Base-by-base conservation (phyloP, 2,888 invertebrate genomes). In the Eilema sororculum region DNA sequence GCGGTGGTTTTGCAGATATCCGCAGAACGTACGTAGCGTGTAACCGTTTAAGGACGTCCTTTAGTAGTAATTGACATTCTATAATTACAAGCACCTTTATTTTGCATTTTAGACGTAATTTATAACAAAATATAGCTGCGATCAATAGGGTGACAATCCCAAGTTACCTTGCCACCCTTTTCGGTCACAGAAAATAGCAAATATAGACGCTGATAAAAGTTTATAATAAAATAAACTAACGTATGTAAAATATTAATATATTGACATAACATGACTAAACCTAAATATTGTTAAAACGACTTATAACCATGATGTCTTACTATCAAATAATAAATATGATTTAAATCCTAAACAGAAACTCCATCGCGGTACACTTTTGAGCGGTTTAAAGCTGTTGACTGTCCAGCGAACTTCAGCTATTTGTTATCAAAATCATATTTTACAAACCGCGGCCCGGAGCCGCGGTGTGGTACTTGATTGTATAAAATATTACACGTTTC, bases 231-330 rank as follows among this genome's bases (percentile, higher is more conserved):
- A 92, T 90, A 92, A 82, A 81, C 90, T 91, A 91, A 90, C 89
- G 87, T 86, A 87, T 89, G 88, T 90, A 91, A 90, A 91, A 91
- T 90, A 93, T 91, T 90, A 89, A 91, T 90, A 92, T 90, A 86
- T 87, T 88, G 89, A 89, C 87, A 86, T 90, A 91, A 90, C 87
- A 86, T 88, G 86, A 87, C 86, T 82, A 82, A 78, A 71, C 73
- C 81, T 82, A 82, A 74, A 77, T 80, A 75, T 77, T 75, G 76
- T 82, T 82, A 82, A 77, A 82, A 82, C 82, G 77, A 78, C 76
- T 82, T 82, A 81, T 81, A 79, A 79, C 74, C 81, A 78, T 74
- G 76, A 82, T 82, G 81, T 80, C 78, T 78, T 82, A 82, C 60
- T 74, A 78, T 76, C 65, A 78, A 82, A 79, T 77, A 91, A 91